Percentiles rank a stretch among this genome's conserved stretches.
phyloP scores from a whole-genome alignment of 1,140 invertebrate species.

The Calephelis virginiensis region DNA sequence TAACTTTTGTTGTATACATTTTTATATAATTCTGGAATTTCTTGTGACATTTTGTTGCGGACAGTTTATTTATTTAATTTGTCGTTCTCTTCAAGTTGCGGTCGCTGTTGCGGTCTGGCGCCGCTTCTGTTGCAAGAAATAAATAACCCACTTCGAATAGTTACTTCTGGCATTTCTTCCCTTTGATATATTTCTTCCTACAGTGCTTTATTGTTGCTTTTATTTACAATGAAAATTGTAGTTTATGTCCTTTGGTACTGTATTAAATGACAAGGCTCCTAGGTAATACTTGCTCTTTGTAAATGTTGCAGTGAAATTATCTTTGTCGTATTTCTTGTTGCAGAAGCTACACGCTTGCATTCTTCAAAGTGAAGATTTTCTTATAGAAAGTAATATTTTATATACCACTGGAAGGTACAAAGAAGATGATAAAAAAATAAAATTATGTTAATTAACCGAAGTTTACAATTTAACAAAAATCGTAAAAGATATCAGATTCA shows the following conservation, averaged over 20 bases:
- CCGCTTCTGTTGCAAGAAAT: constrained; percentile 36
- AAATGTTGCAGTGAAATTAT: too few species aligned
- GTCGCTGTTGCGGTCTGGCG: constrained; percentile 31
- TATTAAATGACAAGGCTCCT: not conserved
- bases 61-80: constrained; percentile 38
- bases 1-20: not conserved
- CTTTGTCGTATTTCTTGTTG: too few species aligned
- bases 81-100: constrained; percentile 29
- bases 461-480: too few species aligned
- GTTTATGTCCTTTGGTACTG: not conserved
- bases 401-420: too few species aligned
- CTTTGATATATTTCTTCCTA: constrained; percentile 21
- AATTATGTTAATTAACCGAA: too few species aligned
- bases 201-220: constrained; percentile 21
- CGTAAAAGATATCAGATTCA: too few species aligned
- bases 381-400: too few species aligned
- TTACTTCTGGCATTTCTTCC: constrained; percentile 16
- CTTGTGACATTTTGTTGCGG: constrained; percentile 25
- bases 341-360: too few species aligned
- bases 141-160: constrained; percentile 30
- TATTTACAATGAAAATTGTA: not conserved
- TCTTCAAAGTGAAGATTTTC: not conserved
- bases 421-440: too few species aligned
- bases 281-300: not conserved
- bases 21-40: not conserved